Percentiles rank a stretch among this genome's conserved stretches.
phyloP scores from a whole-genome alignment of 2,888 invertebrate genomes.

The Tineola bisselliella region DNA sequence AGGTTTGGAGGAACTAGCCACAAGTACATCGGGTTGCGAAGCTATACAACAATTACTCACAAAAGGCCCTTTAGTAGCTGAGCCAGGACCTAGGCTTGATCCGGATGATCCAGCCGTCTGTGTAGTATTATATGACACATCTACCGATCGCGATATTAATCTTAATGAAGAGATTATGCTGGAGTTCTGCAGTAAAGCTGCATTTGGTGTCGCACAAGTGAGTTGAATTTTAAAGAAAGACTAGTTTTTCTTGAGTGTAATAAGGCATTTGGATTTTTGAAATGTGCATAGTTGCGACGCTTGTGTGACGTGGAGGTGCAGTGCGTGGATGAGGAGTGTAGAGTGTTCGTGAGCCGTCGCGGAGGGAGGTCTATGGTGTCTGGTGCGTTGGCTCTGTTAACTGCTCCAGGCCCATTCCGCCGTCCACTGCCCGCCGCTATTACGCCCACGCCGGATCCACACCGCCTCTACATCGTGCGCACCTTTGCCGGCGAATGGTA shows the following conservation, averaged over 20 bases:
- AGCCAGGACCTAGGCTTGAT: conserved; percentile 50
- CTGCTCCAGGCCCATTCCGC: conserved; percentile 46
- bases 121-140: conserved; percentile 72
- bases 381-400: conserved; percentile 48
- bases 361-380: conserved; percentile 47
- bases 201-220: conserved; percentile 45
- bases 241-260: too few relatives aligned
- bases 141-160: conserved; percentile 71
- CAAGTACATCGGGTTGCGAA: conserved; percentile 34
- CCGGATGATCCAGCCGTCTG: conserved; percentile 60
- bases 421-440: conserved; percentile 53
- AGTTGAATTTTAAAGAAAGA: background rate
- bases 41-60: conserved; percentile 47
- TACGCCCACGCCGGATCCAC: conserved; percentile 39
- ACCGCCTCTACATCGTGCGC: conserved; percentile 57
- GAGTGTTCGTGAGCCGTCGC: conserved; percentile 56
- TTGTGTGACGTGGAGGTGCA: conserved; percentile 47
- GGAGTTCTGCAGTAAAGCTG: conserved; percentile 52
- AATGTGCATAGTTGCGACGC: background rate
- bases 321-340: conserved; percentile 57
- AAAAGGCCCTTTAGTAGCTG: conserved; percentile 68
- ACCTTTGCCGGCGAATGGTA: conserved; percentile 61
- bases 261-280: background rate
- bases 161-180: conserved; percentile 70
- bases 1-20: conserved; percentile 73